These are phyloP conservation scores for Rhimphoctona megacephalus DNA, from an alignment of 2,888 invertebrate species.

Conservation along the genomic window DNA sequence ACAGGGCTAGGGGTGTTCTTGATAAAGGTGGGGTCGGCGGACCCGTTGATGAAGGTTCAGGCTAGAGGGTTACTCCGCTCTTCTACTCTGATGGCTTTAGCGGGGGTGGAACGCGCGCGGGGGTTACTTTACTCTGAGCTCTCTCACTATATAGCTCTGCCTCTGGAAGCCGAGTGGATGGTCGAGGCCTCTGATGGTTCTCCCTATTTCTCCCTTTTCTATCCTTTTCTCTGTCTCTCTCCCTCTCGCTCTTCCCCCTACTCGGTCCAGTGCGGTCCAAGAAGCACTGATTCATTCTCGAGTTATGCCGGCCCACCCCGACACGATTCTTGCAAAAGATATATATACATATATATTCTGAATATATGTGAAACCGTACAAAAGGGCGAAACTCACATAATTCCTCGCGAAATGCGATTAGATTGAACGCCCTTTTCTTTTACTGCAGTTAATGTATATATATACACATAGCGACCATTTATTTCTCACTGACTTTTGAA, in stretches of 20 bases:
- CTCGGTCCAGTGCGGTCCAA: conserved; percentile 81
- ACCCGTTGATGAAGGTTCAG: conserved; percentile 85
- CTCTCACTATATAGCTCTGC: conserved; percentile 40
- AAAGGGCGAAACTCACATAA: conserved; percentile 1
- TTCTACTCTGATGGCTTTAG: conserved; percentile 83
- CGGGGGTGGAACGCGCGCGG: conserved; percentile 66
- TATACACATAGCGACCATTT: conserved; percentile 51
- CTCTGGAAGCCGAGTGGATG: conserved; percentile 65
- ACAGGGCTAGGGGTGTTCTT: conserved; percentile 78
- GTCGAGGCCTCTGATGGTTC: conserved; percentile 71
- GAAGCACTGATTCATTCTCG: conserved; percentile 84
- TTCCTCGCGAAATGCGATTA: neutral
- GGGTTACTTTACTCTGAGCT: conserved; percentile 58
- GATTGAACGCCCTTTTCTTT: conserved; percentile 1
- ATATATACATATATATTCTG: conserved; percentile 9
- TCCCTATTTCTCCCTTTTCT: conserved; percentile 55
- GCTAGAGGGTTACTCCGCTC: conserved; percentile 83
- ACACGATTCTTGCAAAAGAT: conserved; percentile 62
- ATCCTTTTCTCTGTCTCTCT: conserved; percentile 32
- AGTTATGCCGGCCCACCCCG: conserved; percentile 77
- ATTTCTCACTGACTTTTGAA: conserved; percentile 52
- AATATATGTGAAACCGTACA: conserved; percentile 14
- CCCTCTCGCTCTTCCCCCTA: conserved; percentile 64
- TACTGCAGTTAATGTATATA: conserved; percentile 16
- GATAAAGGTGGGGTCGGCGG: conserved; percentile 83